Conservation (phyloP, 2,113 vertebrate species). For the Austrofundulus limnaeus region DNA sequence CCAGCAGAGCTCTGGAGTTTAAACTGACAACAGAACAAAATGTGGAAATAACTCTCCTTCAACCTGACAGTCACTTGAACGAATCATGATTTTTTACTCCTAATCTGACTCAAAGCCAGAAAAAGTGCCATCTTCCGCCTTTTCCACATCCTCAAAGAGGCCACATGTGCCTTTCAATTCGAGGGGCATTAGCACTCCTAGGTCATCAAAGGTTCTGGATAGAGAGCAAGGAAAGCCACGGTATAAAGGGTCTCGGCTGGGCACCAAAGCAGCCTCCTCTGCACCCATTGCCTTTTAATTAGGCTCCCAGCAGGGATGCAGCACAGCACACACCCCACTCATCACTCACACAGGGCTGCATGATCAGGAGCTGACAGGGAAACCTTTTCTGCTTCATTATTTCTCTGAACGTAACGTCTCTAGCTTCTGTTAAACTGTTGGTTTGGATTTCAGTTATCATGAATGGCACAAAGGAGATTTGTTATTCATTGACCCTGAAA, state of each 20-base stretch:
- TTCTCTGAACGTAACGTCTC: conserved; percentile 22
- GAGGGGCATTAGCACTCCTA: conserved; percentile 69
- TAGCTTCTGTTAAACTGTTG: conserved; percentile 27
- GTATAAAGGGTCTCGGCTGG: conserved; percentile 77
- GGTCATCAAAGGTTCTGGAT: conserved; percentile 85
- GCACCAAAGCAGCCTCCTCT: conserved; percentile 77
- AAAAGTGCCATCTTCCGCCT: conserved; percentile 12
- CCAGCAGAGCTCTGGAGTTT: too few relatives aligned
- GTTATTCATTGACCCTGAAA: background rate
- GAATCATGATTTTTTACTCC: conserved; percentile 11
- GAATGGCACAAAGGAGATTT: conserved; percentile 7
- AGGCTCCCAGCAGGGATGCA: conserved; percentile 84
- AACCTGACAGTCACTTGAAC: conserved; percentile 6
- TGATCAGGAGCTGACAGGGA: conserved; percentile 39
- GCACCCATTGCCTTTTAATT: conserved; percentile 88
- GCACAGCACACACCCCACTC: conserved; percentile 47
- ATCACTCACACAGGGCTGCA: conserved; percentile 63
- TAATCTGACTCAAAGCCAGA: background rate
- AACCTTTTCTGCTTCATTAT: conserved; percentile 61
- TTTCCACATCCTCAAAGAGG: conserved; percentile 18
- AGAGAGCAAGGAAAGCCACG: conserved; percentile 61
- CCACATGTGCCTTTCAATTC: conserved; percentile 68
- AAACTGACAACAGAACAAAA: too few relatives aligned
- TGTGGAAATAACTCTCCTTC: conserved; percentile 14
- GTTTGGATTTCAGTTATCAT: conserved; percentile 1